phyloP scores from a whole-genome alignment of 2,113 vertebrate species.

The Gambusia holbrooki region DNA sequence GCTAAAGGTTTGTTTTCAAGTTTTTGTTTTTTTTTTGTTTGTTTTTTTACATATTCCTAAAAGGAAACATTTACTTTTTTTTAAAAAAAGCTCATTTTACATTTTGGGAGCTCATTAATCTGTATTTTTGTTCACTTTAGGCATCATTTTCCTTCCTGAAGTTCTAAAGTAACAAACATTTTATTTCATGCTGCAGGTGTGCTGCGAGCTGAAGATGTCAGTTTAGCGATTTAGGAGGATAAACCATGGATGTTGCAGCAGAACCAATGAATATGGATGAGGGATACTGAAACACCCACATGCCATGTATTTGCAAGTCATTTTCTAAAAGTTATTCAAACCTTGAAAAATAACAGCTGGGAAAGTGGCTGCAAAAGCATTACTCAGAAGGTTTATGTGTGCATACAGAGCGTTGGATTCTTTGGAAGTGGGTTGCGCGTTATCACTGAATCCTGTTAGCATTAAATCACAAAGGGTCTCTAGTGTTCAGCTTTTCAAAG shows the following conservation, averaged over 20 bases:
- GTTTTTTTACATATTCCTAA: neutral
- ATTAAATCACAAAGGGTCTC: neutral
- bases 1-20: neutral
- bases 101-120: neutral
- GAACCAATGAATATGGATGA: constrained; percentile 61
- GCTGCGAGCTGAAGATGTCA: constrained; percentile 14
- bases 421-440: neutral
- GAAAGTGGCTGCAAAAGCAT: constrained; percentile 20
- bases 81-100: neutral
- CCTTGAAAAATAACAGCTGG: constrained; percentile 35
- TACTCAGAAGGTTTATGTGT: constrained; percentile 6
- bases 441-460: constrained; percentile 24
- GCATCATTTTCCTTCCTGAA: constrained; percentile 19
- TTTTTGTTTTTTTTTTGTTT: too few relatives aligned
- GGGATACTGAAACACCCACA: constrained; percentile 53
- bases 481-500: neutral
- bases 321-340: constrained; percentile 35
- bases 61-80: neutral
- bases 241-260: constrained; percentile 29
- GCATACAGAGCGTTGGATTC: neutral
- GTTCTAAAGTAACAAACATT: constrained; percentile 12
- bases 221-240: constrained; percentile 47
- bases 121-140: constrained; percentile 2
- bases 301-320: constrained; percentile 44
- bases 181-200: neutral